Evolutionary conservation across 2,797 vertebrate genomes (phyloP).

Genomic region (Calcarius lapponicus): DNA sequence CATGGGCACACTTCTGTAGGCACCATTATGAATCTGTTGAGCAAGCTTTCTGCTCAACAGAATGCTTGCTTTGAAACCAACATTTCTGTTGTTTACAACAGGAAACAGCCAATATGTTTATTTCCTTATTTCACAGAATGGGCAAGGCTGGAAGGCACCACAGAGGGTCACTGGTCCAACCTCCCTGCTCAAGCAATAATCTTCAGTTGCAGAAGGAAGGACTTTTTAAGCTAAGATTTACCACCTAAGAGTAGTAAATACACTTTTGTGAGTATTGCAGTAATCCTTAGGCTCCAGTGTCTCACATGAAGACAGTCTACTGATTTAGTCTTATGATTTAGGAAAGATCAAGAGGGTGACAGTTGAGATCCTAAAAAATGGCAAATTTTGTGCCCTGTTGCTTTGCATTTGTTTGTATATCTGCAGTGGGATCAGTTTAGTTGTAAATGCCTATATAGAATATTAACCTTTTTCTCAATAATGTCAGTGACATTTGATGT

Average conservation of each 20-base stretch:
- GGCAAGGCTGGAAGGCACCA: not conserved
- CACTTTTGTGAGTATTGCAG: not conserved
- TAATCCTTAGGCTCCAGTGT: not conserved
- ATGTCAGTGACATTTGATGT: not conserved
- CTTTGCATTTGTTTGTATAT: not conserved
- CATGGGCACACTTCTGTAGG: not conserved
- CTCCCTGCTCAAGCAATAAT: not conserved
- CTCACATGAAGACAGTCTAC: not conserved
- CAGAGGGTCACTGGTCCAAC: not conserved
- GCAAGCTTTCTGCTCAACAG: not conserved
- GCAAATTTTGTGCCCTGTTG: not conserved
- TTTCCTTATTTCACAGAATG: not conserved
- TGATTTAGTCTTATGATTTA: not conserved
- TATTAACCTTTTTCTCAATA: not conserved
- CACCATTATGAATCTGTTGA: not conserved
- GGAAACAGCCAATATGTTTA: not conserved
- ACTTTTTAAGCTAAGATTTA: not conserved
- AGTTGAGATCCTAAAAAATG: not conserved
- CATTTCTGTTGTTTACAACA: not conserved
- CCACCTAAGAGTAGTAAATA: not conserved
- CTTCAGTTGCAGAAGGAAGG: not conserved
- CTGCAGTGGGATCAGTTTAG: not conserved
- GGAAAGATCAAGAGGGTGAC: not conserved
- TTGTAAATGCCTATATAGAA: not conserved
- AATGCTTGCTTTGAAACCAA: not conserved